phyloP scores from a whole-genome alignment of 2,888 invertebrate genomes.

The Macrosoma leucophasiata region DNA sequence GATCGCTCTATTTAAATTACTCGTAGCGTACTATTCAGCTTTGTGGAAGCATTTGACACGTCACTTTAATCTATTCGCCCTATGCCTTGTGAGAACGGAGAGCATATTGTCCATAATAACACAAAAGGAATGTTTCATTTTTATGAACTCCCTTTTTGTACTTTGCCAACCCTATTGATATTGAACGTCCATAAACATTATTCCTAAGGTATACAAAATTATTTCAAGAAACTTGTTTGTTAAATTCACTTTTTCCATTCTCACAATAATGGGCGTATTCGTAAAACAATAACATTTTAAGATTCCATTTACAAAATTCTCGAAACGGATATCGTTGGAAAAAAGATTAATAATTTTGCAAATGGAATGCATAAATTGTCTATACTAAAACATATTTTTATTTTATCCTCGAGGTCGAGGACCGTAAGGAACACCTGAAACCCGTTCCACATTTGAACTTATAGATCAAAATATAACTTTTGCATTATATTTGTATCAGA shows the following conservation, averaged over 20 bases:
- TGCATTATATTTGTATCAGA: slow-evolving; percentile 28
- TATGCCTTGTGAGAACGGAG: slow-evolving; percentile 29
- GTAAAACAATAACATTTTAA: background rate
- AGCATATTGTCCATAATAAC: slow-evolving; percentile 11
- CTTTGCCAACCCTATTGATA: background rate
- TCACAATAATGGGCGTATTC: no score
- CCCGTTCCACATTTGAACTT: slow-evolving; percentile 28
- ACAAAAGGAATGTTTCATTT: slow-evolving; percentile 3
- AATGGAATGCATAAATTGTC: slow-evolving; percentile 8
- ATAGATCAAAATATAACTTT: slow-evolving; percentile 27
- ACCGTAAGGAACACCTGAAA: slow-evolving; percentile 21
- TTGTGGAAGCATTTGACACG: slow-evolving; percentile 71
- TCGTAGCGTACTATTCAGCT: slow-evolving; percentile 68
- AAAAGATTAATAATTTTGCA: background rate
- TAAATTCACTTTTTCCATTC: no score
- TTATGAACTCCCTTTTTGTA: background rate
- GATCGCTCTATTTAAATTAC: slow-evolving; percentile 74
- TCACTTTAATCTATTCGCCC: slow-evolving; percentile 57
- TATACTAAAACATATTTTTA: slow-evolving; percentile 13
- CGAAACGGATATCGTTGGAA: background rate
- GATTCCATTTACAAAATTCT: background rate
- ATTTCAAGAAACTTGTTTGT: background rate
- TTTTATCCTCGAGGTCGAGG: slow-evolving; percentile 25
- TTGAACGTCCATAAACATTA: background rate
- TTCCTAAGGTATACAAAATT: background rate